Evolutionary conservation across 2,797 vertebrate genomes (phyloP), one percentile per base, ranked within the genome.

Genomic region (Halcyon chelicuti): DNA sequence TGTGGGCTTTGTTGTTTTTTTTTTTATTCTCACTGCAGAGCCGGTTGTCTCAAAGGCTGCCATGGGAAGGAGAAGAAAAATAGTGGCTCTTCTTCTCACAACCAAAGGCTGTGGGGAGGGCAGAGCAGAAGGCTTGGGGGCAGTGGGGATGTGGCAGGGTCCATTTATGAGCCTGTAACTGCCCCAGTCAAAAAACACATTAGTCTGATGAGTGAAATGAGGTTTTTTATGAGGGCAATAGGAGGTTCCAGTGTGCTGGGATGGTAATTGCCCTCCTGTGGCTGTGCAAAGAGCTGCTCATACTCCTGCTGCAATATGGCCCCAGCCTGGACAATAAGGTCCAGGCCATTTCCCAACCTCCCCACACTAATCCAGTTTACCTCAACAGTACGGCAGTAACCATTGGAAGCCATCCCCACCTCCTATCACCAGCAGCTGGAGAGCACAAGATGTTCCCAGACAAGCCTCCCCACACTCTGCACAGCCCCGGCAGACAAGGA

Each of bases 401-500:
- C 60, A 9, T 18, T 1, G 2, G 65, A 61, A 90, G 44, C 80
- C 73, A 42, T 42, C 66, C 14, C 18, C 72, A 11, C 68, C 76
- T 79, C 52, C 68, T 4, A 0, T 14, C 7, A 46, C 79, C 42
- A 23, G 37, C 35, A 5, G 66, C 86, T 57, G 76, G 67, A 25
- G 63, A 74, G 73, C 68, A 74, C 33, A 0, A 16, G 44, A 4
- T 37, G 61, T 94, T 93, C 83, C 75, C 73, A 60, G 49, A 20
- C 28, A 7, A 37, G 47, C 26, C 28, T 86, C 73, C 40, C 57
- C 76, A 57, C 47, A 31, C 73, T 72, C 79, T 29, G 61, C 1
- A 0, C 1, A 0, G 35, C 39, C 44, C 35, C 0, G 0, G 88
- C 57, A 63, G 66, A 60, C 47, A 18, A 39, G 46, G 47, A 51